Evolutionary conservation across 2,888 invertebrate genomes (phyloP).

Genomic region (Blastobasis adustella): DNA sequence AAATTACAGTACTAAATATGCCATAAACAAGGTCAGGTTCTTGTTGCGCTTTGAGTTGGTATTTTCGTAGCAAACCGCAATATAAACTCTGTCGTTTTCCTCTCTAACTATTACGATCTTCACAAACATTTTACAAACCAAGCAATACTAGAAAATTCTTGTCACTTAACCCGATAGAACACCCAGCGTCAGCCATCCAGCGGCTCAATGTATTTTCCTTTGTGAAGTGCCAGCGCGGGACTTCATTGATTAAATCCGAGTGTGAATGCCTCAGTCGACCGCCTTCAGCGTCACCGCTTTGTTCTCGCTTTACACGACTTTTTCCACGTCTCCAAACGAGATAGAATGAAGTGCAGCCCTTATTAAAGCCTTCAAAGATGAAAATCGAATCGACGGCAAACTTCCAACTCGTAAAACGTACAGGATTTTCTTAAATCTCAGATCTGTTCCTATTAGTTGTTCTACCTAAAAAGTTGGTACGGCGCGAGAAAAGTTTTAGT

Average conservation of each 20-base stretch:
- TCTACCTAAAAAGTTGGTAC: too few relatives aligned
- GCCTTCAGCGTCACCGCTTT: slow-evolving; percentile 32
- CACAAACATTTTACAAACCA: not conserved
- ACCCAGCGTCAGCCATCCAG: slow-evolving; percentile 35
- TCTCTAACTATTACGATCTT: not conserved
- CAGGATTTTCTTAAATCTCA: too few relatives aligned
- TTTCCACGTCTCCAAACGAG: slow-evolving; percentile 26
- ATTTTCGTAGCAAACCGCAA: too few relatives aligned
- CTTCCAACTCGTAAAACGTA: too few relatives aligned
- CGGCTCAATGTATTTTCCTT: slow-evolving; percentile 63
- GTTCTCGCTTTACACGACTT: slow-evolving; percentile 34
- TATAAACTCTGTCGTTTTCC: too few relatives aligned
- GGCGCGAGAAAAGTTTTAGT: too few relatives aligned
- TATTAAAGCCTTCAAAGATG: too few relatives aligned
- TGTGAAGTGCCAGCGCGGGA: slow-evolving; percentile 56
- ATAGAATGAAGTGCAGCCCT: not conserved
- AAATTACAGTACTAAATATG: too few relatives aligned
- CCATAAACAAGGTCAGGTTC: too few relatives aligned
- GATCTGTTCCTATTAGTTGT: too few relatives aligned
- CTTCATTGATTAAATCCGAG: slow-evolving; percentile 66
- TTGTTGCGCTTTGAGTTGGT: too few relatives aligned
- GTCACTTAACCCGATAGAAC: slow-evolving; percentile 30
- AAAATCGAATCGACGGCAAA: too few relatives aligned
- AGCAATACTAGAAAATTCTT: not conserved
- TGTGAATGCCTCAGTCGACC: slow-evolving; percentile 48